Base-by-base conservation (phyloP, 2,797 vertebrate genomes). In the Zonotrichia albicollis region DNA sequence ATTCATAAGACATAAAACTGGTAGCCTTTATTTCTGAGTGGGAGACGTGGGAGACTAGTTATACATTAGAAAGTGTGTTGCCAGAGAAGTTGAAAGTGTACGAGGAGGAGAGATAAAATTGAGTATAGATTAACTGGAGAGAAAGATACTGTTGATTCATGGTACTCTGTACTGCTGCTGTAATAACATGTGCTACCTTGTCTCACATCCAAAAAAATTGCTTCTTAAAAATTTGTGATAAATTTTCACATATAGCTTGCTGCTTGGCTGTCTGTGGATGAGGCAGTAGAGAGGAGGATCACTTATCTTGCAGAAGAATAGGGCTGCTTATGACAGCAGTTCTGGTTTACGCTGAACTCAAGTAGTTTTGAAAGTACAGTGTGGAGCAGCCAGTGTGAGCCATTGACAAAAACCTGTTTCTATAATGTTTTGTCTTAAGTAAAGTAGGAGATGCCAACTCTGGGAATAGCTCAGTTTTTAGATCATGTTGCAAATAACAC, bases 41-140 rank as follows among this genome's bases (percentile, higher is more conserved):
- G 23, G 62, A 43, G 10, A 15, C 1, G 6, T 46, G 32, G 29
- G 66, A 71, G 23, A 22, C 20, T 76, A 60, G 78, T 94, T 95
- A 91, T 11, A 68, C 54, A 77, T 91, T 92, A 89, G 53, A 74
- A 83, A 50, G 46, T n/a, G 40, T 66, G 53, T 40, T 83, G 66
- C 46, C 46, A 30, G 34, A 62, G 53, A 71, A 67, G 61, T 48
- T 83, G 55, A 45, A 50, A 77, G 46, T 25, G 17, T 67, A 32
- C 2, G 1, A 60, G 43, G 50, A 68, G 22, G 8, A 22, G 18
- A 50, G 62, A 55, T 48, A 76, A 95, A 89, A 48, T 0, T 70
- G 43, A 38, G 16, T 70, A 29, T 87, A 86, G 46, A 94, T 87
- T 94, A 93, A 85, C 91, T 64, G n/a, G 79, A 62, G 16, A 20